Conservation (phyloP, 30 jellyfish, hydroid and myxozoan genomes). For the Mastigias papua region DNA sequence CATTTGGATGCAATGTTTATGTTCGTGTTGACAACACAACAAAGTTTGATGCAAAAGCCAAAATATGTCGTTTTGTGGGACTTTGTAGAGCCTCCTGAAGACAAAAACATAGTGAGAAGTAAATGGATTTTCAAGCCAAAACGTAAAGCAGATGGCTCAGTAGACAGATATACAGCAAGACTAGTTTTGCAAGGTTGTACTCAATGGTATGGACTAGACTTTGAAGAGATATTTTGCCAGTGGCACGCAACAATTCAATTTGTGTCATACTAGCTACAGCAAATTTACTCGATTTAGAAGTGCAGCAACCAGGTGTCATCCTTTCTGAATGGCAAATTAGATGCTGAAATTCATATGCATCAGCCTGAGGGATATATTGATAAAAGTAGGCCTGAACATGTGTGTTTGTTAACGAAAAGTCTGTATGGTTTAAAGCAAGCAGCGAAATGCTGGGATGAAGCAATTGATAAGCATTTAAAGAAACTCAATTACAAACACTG, state of each 20-base stretch:
- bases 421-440: slow-evolving; percentile 34
- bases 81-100: slow-evolving; percentile 51
- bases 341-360: slow-evolving; percentile 36
- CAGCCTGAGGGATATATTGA: slow-evolving; percentile 47
- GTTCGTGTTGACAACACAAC: slow-evolving; percentile 12
- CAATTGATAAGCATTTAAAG: background rate
- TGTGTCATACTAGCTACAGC: slow-evolving; percentile 30
- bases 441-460: slow-evolving; percentile 38
- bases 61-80: slow-evolving; percentile 49
- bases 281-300: background rate
- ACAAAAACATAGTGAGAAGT: slow-evolving; percentile 36
- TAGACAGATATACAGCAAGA: background rate
- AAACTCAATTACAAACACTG: background rate
- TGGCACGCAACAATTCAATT: slow-evolving; percentile 20
- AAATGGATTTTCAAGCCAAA: slow-evolving; percentile 8
- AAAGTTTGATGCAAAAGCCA: slow-evolving; percentile 35
- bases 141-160: background rate
- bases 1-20: slow-evolving; percentile 46
- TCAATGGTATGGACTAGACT: slow-evolving; percentile 12
- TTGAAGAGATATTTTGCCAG: slow-evolving; percentile 18
- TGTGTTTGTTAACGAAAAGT: slow-evolving; percentile 18
- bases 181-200: background rate
- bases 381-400: slow-evolving; percentile 10
- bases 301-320: slow-evolving; percentile 62
- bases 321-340: slow-evolving; percentile 21